Conservation (phyloP, 1,140 invertebrate species). For the Euura saliciscinereae region DNA sequence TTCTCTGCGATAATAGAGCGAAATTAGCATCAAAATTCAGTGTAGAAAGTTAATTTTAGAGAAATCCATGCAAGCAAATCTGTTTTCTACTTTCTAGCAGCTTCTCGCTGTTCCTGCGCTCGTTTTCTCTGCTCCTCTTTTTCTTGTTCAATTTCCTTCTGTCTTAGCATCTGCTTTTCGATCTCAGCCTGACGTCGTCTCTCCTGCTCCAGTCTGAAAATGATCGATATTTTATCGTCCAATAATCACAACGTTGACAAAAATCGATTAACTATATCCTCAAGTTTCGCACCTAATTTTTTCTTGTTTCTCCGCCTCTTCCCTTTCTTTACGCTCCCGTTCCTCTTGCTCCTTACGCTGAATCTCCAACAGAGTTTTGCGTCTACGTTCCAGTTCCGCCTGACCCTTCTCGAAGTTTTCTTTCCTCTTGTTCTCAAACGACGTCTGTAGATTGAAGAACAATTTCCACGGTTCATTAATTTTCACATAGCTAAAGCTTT, state of each 20-base stretch:
- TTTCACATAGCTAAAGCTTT: neutral
- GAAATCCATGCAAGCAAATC: conserved; percentile 13
- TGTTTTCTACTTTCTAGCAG: conserved; percentile 66
- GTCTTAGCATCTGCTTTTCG: conserved; percentile 80
- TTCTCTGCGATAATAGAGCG: conserved; percentile 67
- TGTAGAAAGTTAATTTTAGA: conserved; percentile 12
- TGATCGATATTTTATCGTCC: neutral
- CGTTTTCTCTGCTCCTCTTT: conserved; percentile 75
- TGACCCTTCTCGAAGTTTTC: conserved; percentile 99
- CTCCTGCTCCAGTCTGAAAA: conserved; percentile 66
- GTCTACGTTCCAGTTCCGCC: conserved; percentile 91
- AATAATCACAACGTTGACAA: neutral
- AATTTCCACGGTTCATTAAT: too few species aligned
- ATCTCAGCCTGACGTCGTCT: conserved; percentile 70
- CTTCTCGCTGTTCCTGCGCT: conserved; percentile 80
- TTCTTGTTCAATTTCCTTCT: conserved; percentile 79
- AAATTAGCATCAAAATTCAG: conserved; percentile 18
- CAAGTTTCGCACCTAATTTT: conserved; percentile 65
- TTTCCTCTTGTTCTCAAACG: conserved; percentile 96
- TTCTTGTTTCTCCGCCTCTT: conserved; percentile 86
- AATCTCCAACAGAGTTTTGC: conserved; percentile 84
- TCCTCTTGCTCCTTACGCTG: conserved; percentile 92
- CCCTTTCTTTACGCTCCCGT: conserved; percentile 88
- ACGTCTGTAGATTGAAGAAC: conserved; percentile 62
- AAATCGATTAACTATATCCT: neutral